phyloP scores from a whole-genome alignment of 2,888 invertebrate species.

The Patella caerulea region DNA sequence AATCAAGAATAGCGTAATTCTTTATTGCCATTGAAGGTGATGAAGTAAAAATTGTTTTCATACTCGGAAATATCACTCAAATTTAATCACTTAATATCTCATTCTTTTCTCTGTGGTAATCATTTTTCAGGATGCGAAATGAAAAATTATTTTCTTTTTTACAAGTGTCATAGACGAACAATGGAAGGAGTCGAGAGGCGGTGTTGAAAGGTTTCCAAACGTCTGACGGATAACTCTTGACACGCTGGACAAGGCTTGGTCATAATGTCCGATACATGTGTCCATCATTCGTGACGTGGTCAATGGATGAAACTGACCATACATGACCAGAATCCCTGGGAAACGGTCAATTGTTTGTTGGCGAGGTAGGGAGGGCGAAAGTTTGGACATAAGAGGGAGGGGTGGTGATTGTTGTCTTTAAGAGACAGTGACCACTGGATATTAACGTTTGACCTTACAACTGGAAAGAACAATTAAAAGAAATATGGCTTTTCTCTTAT shows the following conservation, averaged over 20 bases:
- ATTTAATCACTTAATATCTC: neutral
- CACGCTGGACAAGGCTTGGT: conserved; percentile 10
- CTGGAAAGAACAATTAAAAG: neutral
- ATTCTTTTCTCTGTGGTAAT: neutral
- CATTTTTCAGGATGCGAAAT: neutral
- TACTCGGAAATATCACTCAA: conserved; percentile 11
- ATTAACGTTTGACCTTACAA: conserved; percentile 12
- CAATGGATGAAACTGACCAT: conserved; percentile 9
- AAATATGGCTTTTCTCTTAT: conserved; percentile 1
- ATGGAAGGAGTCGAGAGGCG: neutral
- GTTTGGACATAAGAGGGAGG: conserved; percentile 2
- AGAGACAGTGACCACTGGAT: neutral
- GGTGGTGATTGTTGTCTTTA: neutral
- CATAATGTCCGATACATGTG: conserved; percentile 12
- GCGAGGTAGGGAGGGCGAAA: conserved; percentile 1
- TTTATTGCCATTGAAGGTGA: too few species aligned
- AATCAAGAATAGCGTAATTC: too few species aligned
- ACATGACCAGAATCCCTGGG: neutral
- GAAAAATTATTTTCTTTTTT: neutral
- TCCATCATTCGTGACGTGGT: conserved; percentile 9
- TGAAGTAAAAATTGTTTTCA: too few species aligned
- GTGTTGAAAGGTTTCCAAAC: conserved; percentile 9
- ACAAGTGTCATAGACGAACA: conserved; percentile 11
- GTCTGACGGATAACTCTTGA: conserved; percentile 11
- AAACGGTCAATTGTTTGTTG: conserved; percentile 9